Base-by-base conservation (phyloP, 2,113 vertebrate genomes). In the Symphodus melops region DNA sequence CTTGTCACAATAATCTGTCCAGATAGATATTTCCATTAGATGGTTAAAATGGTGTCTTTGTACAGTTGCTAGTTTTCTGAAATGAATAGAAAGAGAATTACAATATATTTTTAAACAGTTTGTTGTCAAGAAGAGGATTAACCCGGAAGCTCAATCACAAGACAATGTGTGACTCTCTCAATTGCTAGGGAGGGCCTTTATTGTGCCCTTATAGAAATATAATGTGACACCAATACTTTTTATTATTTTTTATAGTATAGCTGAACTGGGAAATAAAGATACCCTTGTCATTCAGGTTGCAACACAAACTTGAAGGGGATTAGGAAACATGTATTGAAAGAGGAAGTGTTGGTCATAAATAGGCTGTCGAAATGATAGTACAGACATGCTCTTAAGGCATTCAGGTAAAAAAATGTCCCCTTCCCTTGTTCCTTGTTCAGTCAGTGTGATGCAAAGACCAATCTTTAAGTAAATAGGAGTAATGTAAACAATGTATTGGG, bases 261-360 rank as follows among this genome's bases (percentile, higher is more conserved):
- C 39, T 33, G 13, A 52, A 44, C 28, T 60, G 25, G 12, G 41
- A 75, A 33, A 19, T 33, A 25, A 17, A 66, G 37, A 54, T 23
- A 8, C 20, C 16, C 6, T 63, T 36, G 14, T 23, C 17, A 39
- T 46, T 9, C 3, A 57, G 36, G 23, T 73, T 83, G 16, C 68
- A 68, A 53, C 84, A 75, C n/a, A 48, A 8, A 64, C 59, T n/a
- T 33, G 1, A 8, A 5, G 11, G 9, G 2, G 14, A 51, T 80
- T 44, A 55, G 61, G 72, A 57, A 69, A 81, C 33, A 20, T 2
- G 25, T 42, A 36, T n/a, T 10, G 14, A 56, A 81, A 81, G 72
- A 77, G 79, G 73, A 86, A 69, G 58, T 77, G 20, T 11, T 58
- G 82, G 54, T 17, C 3, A 36, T 41, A 53, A 12, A 46, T 2